Evolutionary conservation across 2,888 invertebrate species (phyloP).

Genomic region (Synanthedon formicaeformis): DNA sequence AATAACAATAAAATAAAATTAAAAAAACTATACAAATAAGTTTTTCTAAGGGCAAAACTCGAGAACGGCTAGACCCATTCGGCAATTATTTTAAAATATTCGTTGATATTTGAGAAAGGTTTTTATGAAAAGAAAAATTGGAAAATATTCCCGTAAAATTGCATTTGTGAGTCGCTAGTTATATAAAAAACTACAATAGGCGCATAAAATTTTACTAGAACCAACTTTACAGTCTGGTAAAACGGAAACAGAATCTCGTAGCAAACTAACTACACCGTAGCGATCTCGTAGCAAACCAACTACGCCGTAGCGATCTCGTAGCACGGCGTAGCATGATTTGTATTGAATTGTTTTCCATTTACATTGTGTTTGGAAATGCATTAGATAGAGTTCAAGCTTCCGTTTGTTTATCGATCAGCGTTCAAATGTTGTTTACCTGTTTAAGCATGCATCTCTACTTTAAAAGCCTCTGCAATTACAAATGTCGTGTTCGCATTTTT

Average conservation of each 20-base stretch:
- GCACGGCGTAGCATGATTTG: neutral
- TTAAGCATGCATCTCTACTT: neutral
- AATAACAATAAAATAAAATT: no score
- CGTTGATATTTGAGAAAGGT: no score
- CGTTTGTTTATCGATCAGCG: neutral
- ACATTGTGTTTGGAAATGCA: neutral
- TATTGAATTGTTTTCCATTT: neutral
- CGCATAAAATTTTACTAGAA: no score
- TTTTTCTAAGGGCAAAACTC: no score
- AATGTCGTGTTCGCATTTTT: neutral
- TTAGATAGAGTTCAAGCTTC: neutral
- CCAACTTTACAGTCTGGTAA: no score
- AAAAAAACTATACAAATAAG: no score
- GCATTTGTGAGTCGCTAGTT: no score
- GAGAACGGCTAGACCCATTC: no score
- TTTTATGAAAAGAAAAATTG: no score
- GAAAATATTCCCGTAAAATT: no score
- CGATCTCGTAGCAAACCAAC: neutral
- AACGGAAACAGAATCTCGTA: neutral
- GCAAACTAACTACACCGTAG: neutral
- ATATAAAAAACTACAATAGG: no score
- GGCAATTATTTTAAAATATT: no score
- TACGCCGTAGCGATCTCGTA: neutral
- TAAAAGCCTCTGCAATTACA: neutral
- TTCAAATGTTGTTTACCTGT: neutral